Evolutionary conservation across 2,113 vertebrate genomes (phyloP), one percentile per base, ranked within the genome.

Genomic region (Cyprinodon variegatus): DNA sequence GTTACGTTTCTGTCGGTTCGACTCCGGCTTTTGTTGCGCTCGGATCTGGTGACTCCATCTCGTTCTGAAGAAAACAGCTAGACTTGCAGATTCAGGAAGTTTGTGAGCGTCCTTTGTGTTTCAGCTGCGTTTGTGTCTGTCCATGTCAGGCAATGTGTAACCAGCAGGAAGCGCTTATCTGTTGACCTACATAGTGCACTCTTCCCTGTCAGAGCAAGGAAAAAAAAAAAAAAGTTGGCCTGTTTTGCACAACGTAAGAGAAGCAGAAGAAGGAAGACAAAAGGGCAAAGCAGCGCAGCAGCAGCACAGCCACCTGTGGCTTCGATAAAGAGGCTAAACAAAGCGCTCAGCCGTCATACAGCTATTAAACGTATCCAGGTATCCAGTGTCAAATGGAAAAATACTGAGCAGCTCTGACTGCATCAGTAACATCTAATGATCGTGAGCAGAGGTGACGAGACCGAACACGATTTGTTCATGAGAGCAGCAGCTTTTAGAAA

Each of bases 161-260:
- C 90, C 77, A 87, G 90, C 82, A 91, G 90, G 92, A 91, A 91
- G 78, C 86, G 75, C 81, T 90, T 93, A 93, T 93, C 91, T 88
- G 84, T 73, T 91, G 91, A 91, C 92, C 90, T 92, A 93, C 88
- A 89, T 93, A 68, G 81, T 83, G 82, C 87, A 77, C 85, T 90
- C 86, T 89, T 91, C 78, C 70, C 85, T 81, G 75, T 83, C 70
- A 10, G 64, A 68, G 63, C 37, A 72, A 83, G 22, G 22, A 29
- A 64, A 12, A 43, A 65, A 65, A n/a, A 45, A 2, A 38, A 38
- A 90, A 87, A 89, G 89, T 84, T 86, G 71, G 70, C 38, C 78
- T 48, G 74, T 77, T 85, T 89, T 77, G 74, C 65, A 88, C 86
- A 80, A 84, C 81, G 71, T 68, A 59, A 53, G 43, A 81, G 59